These are phyloP conservation scores for Lasioglossum vierecki DNA, from an alignment of 2,888 invertebrate species.

Conservation along the genomic window DNA sequence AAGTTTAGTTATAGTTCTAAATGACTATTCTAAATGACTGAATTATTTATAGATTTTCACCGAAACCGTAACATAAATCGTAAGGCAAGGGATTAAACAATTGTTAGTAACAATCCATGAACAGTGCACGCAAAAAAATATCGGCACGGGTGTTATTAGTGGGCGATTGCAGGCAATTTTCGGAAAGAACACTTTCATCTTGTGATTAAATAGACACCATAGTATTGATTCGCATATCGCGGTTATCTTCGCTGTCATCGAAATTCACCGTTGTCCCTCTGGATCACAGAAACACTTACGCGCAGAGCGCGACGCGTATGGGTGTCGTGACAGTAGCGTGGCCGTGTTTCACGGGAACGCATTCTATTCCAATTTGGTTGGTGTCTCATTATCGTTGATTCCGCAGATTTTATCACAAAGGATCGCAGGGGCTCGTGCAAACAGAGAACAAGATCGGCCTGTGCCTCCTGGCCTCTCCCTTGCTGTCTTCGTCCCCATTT, in stretches of 20 bases:
- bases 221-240: not conserved
- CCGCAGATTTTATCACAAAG: conserved; percentile 55
- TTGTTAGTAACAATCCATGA: not conserved
- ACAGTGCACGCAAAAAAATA: not conserved
- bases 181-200: not conserved
- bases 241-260: not conserved
- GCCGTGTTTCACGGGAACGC: conserved; percentile 34
- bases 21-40: no score
- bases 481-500: conserved; percentile 26
- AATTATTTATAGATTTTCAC: no score
- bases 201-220: not conserved
- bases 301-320: not conserved
- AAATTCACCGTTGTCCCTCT: not conserved
- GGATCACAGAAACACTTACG: not conserved
- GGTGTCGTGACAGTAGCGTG: conserved; percentile 35
- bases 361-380: conserved; percentile 56
- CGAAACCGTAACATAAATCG: no score
- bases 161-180: no score
- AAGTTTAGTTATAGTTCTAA: not conserved
- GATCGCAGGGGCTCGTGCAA: conserved; percentile 51
- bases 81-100: not conserved
- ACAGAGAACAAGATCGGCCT: conserved; percentile 48
- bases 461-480: conserved; percentile 37
- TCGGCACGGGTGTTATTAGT: not conserved
- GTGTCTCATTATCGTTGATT: conserved; percentile 54